These are phyloP conservation scores for Isotomurus palustris DNA, from an alignment of 2,888 invertebrate genomes.

Conservation along the genomic window DNA sequence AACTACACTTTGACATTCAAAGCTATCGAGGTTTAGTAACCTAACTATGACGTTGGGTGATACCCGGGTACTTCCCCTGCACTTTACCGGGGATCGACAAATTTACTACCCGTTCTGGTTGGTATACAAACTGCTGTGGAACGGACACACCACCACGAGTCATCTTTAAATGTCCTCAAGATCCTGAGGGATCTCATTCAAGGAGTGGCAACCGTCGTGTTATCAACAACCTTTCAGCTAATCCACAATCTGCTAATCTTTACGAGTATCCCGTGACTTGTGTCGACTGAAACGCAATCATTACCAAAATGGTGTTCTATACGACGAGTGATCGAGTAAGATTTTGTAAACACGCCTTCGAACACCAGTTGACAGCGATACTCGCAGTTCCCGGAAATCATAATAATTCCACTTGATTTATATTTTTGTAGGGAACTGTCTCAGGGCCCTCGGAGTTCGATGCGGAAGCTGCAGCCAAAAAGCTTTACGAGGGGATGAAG, in stretches of 20 bases:
- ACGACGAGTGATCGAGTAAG: slow-evolving; percentile 34
- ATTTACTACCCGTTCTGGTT: background rate
- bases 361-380: background rate
- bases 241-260: background rate
- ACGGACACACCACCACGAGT: background rate
- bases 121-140: background rate
- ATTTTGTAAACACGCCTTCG: background rate
- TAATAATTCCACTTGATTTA: background rate
- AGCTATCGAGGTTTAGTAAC: too few species aligned
- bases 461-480: slow-evolving; percentile 47
- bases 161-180: background rate
- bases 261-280: too few species aligned
- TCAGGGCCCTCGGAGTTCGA: slow-evolving; percentile 44
- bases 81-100: slow-evolving; percentile 2
- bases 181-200: background rate
- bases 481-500: slow-evolving; percentile 48
- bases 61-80: background rate
- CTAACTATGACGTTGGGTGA: too few species aligned
- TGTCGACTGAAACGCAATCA: background rate
- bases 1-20: too few species aligned
- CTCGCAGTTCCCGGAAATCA: background rate
- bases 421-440: slow-evolving; percentile 46
- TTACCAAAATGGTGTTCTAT: slow-evolving; percentile 30
- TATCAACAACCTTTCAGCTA: background rate
- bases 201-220: background rate